Evolutionary conservation across 2,113 vertebrate species (phyloP).

Genomic region (Myrmophylax atrothorax): DNA sequence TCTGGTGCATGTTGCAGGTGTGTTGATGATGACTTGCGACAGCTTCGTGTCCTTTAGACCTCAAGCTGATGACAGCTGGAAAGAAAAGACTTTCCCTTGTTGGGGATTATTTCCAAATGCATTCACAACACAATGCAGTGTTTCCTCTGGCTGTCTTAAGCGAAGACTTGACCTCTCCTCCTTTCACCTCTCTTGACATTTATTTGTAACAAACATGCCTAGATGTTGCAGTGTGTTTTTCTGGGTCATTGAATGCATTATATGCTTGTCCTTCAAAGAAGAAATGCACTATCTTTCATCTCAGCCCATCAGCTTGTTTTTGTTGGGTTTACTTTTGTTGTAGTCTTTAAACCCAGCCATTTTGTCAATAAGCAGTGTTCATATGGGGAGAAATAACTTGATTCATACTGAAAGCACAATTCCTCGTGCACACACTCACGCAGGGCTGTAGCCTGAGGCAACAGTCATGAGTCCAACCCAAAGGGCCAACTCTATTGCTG

Average conservation of each 20-base stretch:
- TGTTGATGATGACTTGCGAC: neutral
- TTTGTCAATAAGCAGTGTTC: slow-evolving; percentile 14
- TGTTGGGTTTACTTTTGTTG: neutral
- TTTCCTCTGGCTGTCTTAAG: neutral
- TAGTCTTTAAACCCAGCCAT: neutral
- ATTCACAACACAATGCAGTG: neutral
- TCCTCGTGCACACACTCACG: accelerated
- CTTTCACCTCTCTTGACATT: slow-evolving; percentile 11
- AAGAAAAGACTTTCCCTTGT: neutral
- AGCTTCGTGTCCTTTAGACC: neutral
- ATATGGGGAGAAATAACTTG: neutral
- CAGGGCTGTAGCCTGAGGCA: neutral
- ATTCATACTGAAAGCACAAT: neutral
- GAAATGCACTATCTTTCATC: neutral
- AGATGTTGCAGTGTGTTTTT: slow-evolving; percentile 23
- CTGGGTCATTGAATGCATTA: slow-evolving; percentile 3
- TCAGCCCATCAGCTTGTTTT: neutral
- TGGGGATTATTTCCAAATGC: neutral
- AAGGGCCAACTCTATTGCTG: neutral
- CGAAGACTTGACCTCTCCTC: neutral
- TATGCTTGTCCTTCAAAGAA: slow-evolving; percentile 19
- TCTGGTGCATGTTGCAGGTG: neutral
- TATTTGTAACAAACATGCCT: neutral
- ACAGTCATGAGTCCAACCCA: neutral
- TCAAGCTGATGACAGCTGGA: neutral